These are phyloP conservation scores for Melanotaenia pygmaea DNA, from an alignment of 2,797 vertebrate genomes.

Conservation along the genomic window DNA sequence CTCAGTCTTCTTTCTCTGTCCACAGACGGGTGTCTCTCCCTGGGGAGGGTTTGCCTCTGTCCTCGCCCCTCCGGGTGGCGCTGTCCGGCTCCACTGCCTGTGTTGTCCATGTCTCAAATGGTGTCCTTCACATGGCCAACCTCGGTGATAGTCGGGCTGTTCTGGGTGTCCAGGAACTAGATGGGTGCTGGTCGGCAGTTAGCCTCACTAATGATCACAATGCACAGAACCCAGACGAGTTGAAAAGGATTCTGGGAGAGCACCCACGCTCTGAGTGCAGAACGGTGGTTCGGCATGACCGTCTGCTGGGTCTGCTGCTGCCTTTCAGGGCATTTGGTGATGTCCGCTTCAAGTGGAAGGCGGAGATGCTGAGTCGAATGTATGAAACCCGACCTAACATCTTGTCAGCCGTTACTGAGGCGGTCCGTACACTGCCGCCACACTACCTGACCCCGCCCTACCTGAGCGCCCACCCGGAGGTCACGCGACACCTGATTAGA, in stretches of 20 bases:
- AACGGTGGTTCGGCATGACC: constrained; percentile 70
- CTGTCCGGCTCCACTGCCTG: constrained; percentile 78
- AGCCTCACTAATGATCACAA: constrained; percentile 77
- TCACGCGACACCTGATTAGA: constrained; percentile 61
- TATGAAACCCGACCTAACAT: constrained; percentile 55
- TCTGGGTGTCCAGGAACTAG: constrained; percentile 67
- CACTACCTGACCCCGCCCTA: constrained; percentile 79
- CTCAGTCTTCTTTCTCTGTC: constrained; percentile 2
- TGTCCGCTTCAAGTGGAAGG: constrained; percentile 76
- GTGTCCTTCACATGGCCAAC: constrained; percentile 74
- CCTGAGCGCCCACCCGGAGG: constrained; percentile 71
- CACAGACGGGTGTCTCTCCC: constrained; percentile 46
- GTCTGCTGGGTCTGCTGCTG: constrained; percentile 77
- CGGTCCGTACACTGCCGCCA: constrained; percentile 26
- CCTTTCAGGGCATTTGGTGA: constrained; percentile 78
- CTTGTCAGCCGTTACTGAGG: constrained; percentile 40
- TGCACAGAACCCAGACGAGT: constrained; percentile 71
- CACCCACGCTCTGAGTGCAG: constrained; percentile 64
- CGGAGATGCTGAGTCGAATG: constrained; percentile 64
- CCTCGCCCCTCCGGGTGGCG: constrained; percentile 71
- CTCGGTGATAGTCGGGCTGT: constrained; percentile 77
- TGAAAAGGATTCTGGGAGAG: constrained; percentile 71
- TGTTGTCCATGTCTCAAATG: constrained; percentile 61
- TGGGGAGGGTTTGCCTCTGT: constrained; percentile 37
- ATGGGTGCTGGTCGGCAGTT: constrained; percentile 64